Base-by-base conservation (phyloP, 2,113 vertebrate species). In the Calonectris borealis region DNA sequence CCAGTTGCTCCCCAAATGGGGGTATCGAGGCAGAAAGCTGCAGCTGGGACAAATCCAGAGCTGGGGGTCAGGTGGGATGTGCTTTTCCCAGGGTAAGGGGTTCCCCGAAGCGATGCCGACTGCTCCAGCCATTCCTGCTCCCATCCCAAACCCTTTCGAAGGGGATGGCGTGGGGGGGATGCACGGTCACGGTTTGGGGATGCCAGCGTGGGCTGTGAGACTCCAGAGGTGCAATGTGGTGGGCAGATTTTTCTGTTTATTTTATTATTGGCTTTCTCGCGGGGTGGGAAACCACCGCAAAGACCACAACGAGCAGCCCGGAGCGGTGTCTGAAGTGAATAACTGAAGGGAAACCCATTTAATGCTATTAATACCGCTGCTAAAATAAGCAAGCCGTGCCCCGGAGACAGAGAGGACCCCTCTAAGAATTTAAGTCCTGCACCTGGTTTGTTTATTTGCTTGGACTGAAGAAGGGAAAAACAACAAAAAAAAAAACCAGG, bases 401-500 rank as follows among this genome's bases (percentile, higher is more conserved):
- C 89, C 3, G 21, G 81, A 83, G 94, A 62, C 71, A 87, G 61
- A 87, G 77, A 76, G 78, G 62, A 91, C 54, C 62, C 32, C 57
- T 91, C 81, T 62, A 85, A 91, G 68, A 64, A 49, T 86, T 89
- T 42, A 88, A 95, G 22, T 51, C 83, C 60, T 31, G 48, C 76
- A 88, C 60, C 80, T 90, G 93, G 88, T 66, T 94, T 95, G 91
- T 94, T 96, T 96, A 69, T 95, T 86, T 97, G 78, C 93, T 96
- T 89, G 89, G 78, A 19, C 34, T 57, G 58, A 79, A 83, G n/a
- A 58, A 78, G 31, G 19, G n/a, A 38, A 84, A 55, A 69, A 6
- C 29, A 75, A 44, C 9, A 16, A 38, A 15, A 31, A 40, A 38
- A 42, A 11, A 20, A 38, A 24, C 40, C 12, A 40, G 3, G 13